These are phyloP conservation scores for Globia sparganii DNA, from an alignment of 2,888 invertebrate species.

Conservation along the genomic window DNA sequence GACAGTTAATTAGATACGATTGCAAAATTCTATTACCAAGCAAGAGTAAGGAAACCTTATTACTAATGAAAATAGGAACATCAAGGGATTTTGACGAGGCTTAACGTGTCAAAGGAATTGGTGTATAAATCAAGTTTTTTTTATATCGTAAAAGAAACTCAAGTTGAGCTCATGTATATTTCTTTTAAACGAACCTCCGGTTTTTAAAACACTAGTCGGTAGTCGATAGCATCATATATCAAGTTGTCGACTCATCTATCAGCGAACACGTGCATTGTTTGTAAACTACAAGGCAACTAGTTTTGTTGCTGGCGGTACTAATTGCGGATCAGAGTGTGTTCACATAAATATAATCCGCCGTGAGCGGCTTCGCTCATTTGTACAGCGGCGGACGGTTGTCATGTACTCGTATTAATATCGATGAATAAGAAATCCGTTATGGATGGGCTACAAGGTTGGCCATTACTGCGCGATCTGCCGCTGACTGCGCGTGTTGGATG, in stretches of 20 bases:
- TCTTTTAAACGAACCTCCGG: constrained; percentile 53
- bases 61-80: constrained; percentile 22
- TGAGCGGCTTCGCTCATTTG: constrained; percentile 88
- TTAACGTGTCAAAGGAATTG: constrained; percentile 37
- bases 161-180: constrained; percentile 35
- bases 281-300: constrained; percentile 70
- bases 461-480: constrained; percentile 83
- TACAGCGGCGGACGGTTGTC: constrained; percentile 87
- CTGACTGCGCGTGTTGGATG: constrained; percentile 75
- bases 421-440: constrained; percentile 90
- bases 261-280: constrained; percentile 69
- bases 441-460: constrained; percentile 88
- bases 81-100: constrained; percentile 13
- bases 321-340: constrained; percentile 87
- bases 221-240: constrained; percentile 68
- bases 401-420: constrained; percentile 89
- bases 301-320: constrained; percentile 81
- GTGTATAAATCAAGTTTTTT: constrained; percentile 50
- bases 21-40: not conserved
- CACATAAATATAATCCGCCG: constrained; percentile 88
- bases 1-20: constrained; percentile 3
- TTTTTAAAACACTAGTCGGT: constrained; percentile 63
- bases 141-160: constrained; percentile 29
- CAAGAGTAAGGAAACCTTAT: not conserved
- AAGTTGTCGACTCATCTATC: constrained; percentile 66